Evolutionary conservation across 2,797 vertebrate species (phyloP).

Genomic region (Buceros bicornis): DNA sequence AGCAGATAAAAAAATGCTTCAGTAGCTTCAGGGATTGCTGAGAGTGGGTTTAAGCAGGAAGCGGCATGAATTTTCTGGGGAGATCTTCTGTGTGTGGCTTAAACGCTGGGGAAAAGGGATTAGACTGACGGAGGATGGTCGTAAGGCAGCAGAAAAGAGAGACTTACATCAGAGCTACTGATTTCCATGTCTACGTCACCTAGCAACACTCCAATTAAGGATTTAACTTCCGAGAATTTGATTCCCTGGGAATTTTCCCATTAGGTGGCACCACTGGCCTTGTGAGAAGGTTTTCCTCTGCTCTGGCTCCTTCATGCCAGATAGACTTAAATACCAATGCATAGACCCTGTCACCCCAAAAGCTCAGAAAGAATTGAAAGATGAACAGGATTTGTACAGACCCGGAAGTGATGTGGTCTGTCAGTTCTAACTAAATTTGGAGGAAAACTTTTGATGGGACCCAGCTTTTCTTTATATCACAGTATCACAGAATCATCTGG

Average conservation of each 20-base stretch:
- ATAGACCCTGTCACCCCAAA: fast-evolving
- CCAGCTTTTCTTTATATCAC: background rate
- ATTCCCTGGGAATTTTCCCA: constrained; percentile 51
- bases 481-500: too few relatives aligned
- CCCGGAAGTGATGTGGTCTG: fast-evolving
- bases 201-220: constrained; percentile 59
- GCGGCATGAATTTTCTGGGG: background rate
- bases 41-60: background rate
- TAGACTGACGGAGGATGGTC: background rate
- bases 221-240: background rate
- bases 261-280: constrained; percentile 72
- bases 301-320: background rate
- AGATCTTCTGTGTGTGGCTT: background rate
- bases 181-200: constrained; percentile 41
- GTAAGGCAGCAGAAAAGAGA: constrained; percentile 6
- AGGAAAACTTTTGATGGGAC: background rate
- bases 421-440: background rate
- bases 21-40: background rate
- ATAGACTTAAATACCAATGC: fast-evolving
- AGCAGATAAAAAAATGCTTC: background rate
- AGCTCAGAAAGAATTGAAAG: background rate
- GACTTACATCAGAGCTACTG: background rate
- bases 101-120: background rate
- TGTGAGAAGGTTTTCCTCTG: background rate
- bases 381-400: background rate